Base-by-base conservation (phyloP, 2,888 invertebrate species). In the Steromphala cineraria region DNA sequence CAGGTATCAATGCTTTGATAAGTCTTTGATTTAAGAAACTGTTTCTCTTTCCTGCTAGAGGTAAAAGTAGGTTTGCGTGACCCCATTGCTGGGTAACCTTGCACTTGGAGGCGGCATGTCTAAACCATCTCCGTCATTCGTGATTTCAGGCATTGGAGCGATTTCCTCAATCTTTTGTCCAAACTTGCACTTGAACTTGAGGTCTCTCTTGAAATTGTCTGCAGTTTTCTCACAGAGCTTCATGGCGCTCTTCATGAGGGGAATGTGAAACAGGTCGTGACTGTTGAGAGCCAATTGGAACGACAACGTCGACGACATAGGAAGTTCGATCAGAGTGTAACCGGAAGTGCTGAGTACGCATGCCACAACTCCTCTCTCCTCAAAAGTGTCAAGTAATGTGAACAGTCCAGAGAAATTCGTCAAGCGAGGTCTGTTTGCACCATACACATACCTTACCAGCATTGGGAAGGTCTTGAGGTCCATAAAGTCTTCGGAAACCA, bases 101-200 rank as follows among this genome's bases (percentile, higher is more conserved):
- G 88, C 89, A 81, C 90, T 90, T 1, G 86, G 87, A 80, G 88
- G 85, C 24, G 89, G 89, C 8, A 87, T 87, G 28, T 87, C 87
- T 15, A 79, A 83, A 52, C 86, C 85, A 24, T 85, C 86, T 15
- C 81, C 79, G 0, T 80, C 78, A 19, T 28, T 78, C 31, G 36
- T 83, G 53, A 24, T 36, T 78, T 80, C 53, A 80, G 81, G 67
- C 67, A 76, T 55, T 8, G 52, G 74, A 17, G 24, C 83, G 17
- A 81, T 86, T 67, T 88, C 88, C 19, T 86, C 78, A 67, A 88
- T 85, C 28, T 84, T 82, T 75, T 89, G 89, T 0, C 88, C 85
- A 83, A 90, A 90, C 81, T 89, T 90, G 67, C 86, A 89, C 79
- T 90, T 90, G 74, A 87, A 89, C 79, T 90, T 90, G 71, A 90